Evolutionary conservation across 2,113 vertebrate species (phyloP).

Genomic region (Nothocercus nigrocapillus): DNA sequence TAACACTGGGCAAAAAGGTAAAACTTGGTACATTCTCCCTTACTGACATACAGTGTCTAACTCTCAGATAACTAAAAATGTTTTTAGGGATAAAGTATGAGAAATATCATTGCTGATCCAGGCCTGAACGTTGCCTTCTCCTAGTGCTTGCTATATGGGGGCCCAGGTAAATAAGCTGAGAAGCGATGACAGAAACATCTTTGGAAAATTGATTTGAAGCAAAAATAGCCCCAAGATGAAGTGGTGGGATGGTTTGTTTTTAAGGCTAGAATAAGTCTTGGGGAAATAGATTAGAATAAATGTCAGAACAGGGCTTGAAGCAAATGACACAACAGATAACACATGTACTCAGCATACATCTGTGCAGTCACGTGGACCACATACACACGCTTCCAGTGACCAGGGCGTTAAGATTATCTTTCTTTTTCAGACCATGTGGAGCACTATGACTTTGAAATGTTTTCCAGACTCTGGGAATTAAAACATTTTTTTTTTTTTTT

Average conservation of each 20-base stretch:
- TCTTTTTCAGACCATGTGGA: background rate
- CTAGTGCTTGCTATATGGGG: background rate
- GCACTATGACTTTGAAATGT: background rate
- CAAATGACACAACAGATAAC: background rate
- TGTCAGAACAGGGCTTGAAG: background rate
- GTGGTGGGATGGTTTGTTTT: background rate
- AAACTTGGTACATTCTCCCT: background rate
- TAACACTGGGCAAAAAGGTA: background rate
- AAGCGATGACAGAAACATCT: background rate
- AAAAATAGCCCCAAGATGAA: background rate
- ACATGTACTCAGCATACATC: accelerated
- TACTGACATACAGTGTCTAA: background rate
- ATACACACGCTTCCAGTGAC: background rate
- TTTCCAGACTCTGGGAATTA: slow-evolving; percentile 12
- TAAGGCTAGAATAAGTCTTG: background rate
- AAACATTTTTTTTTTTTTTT: slow-evolving; percentile 13
- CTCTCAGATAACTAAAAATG: background rate
- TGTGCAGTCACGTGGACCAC: background rate
- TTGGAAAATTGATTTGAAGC: background rate
- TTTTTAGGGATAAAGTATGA: background rate
- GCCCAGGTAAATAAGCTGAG: background rate
- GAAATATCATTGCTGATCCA: background rate
- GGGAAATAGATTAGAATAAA: background rate
- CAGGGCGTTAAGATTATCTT: slow-evolving; percentile 1
- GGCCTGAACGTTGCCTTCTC: too few species aligned